Percentiles rank a stretch among this genome's conserved stretches.
Conservation (phyloP, 2,888 invertebrate genomes). For the Plusia festucae region DNA sequence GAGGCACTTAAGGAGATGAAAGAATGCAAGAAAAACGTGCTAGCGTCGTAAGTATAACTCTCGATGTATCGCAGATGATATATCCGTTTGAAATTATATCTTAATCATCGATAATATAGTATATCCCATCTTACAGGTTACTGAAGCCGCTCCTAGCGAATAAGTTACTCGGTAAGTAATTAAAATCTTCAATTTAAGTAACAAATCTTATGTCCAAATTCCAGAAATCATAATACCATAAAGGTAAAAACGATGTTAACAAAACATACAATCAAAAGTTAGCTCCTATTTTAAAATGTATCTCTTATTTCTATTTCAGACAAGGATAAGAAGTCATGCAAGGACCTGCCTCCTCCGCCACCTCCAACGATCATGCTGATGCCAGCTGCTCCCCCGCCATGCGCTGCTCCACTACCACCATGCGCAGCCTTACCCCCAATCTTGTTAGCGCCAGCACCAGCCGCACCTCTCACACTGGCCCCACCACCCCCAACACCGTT, state of each 20-base stretch:
- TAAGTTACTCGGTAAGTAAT: conserved; percentile 72
- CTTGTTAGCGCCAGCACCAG: conserved; percentile 51
- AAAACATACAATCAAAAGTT: too few relatives aligned
- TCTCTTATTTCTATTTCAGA: conserved; percentile 39
- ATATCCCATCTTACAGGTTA: conserved; percentile 71
- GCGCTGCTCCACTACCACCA: conserved; percentile 39
- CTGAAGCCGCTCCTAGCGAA: conserved; percentile 75
- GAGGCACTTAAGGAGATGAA: conserved; percentile 83
- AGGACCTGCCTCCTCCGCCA: conserved; percentile 67
- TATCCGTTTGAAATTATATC: background rate
- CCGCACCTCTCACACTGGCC: conserved; percentile 44
- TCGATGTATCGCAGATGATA: background rate
- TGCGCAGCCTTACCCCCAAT: conserved; percentile 56
- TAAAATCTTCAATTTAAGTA: too few relatives aligned
- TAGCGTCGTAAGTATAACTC: conserved; percentile 77
- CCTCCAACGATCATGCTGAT: conserved; percentile 77
- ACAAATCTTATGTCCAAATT: too few relatives aligned
- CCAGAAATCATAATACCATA: too few relatives aligned
- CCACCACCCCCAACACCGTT: conserved; percentile 60
- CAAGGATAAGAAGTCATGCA: conserved; percentile 60
- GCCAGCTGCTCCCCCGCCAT: conserved; percentile 72
- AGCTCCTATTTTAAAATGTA: background rate
- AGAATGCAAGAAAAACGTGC: conserved; percentile 79
- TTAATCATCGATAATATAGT: background rate
- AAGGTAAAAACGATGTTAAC: too few relatives aligned